Base-by-base conservation (phyloP, 1,140 invertebrate species). In the Bilobella aurantiaca region DNA sequence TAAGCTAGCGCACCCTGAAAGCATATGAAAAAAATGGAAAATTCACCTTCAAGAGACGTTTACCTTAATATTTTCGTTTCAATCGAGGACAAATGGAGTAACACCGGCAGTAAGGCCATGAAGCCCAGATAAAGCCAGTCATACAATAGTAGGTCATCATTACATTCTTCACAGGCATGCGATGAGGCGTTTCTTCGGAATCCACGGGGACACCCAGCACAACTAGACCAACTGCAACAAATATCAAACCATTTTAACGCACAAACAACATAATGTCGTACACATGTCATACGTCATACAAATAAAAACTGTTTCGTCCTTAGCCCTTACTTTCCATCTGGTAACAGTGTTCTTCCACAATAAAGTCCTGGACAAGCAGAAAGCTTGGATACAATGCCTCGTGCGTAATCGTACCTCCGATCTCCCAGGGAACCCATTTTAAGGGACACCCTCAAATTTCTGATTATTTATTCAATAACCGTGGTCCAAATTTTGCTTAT, bases 61-160 rank as follows among this genome's bases (percentile, higher is more conserved):
- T 79, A 88, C 86, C 82, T 86, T 73, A 87, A 82, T 71, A 85
- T 82, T 75, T 88, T 85, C 37, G 87, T 82, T 68, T 96, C 93
- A 57, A 96, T 96, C 74, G 89, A 93, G 74, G 91, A 91, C 82
- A 89, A 92, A 77, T 97, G 92, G 63, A 96, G 78, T 31, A 93
- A 84, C 14, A 96, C 76, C 0, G 91, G 86, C 42, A 93, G 72
- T 5, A 95, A 74, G 0, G 86, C 89, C 90, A 96, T 95, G 74
- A 96, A 97, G 1, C 90, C 89, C 18, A 97, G 80, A 78, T 95
- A 97, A 1, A 96, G 81, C 87, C 90, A 94, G 75, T 96, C 93
- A 75, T 97, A 96, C n/a, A 93, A 82, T 31, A 83, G 79, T 0
- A 91, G 87, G n/a, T 80, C 78, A 63, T 89, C 86, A 2, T 84